phyloP scores from a whole-genome alignment of 2,113 vertebrate genomes.

The Prunella fulvescens region DNA sequence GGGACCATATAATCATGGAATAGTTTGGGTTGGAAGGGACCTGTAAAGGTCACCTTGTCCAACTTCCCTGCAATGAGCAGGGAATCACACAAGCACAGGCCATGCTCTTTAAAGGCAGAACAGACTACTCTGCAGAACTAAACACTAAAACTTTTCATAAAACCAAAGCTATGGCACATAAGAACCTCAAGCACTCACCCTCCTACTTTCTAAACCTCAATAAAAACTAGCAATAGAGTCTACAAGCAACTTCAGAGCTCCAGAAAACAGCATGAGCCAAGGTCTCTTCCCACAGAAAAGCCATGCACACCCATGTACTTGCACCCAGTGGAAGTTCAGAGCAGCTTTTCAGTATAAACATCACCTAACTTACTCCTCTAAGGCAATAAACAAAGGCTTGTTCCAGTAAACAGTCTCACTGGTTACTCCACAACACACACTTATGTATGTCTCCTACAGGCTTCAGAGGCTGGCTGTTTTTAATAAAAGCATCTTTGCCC shows the following conservation, averaged over 20 bases:
- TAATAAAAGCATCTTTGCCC: neutral
- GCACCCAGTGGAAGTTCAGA: neutral
- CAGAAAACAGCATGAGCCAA: neutral
- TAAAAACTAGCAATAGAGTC: neutral
- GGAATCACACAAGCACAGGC: neutral
- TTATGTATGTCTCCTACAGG: neutral
- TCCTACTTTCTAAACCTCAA: neutral
- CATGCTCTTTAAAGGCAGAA: neutral
- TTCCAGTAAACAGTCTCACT: neutral
- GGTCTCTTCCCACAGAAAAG: neutral
- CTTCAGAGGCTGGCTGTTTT: neutral
- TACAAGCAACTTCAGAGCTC: neutral
- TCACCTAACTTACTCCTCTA: neutral
- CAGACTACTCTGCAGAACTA: neutral
- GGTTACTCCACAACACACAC: neutral
- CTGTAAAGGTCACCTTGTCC: neutral
- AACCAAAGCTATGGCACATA: neutral
- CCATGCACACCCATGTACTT: accelerated
- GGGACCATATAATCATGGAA: neutral
- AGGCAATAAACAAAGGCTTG: neutral
- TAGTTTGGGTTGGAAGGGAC: neutral
- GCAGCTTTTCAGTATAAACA: neutral
- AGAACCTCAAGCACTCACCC: neutral
- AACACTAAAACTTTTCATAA: neutral
- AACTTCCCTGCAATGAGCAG: neutral